Base-by-base conservation (phyloP, 1,140 invertebrate species). In the Eriocheir sinensis region DNA sequence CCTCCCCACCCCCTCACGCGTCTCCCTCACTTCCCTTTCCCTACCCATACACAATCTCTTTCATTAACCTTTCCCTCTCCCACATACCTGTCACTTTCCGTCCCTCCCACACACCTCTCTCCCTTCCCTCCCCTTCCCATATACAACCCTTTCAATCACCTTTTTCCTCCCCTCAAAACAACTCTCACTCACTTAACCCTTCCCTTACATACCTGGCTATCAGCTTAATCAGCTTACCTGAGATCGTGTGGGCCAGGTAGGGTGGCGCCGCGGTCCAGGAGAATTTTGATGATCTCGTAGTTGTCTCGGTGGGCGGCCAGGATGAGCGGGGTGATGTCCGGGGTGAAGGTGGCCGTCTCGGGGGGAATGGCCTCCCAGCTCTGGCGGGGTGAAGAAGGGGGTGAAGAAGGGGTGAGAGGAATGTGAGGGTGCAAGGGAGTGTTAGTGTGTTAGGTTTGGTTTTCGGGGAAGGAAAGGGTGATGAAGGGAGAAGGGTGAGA, bases 281-380 rank as follows among this genome's bases (percentile, higher is more conserved):
- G 97, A 95, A 99, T 98, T 97, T 99, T 99, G 96, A 99, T 99
- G 96, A 99, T 99, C 97, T 99, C 99, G 97, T 99, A 99, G 97
- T 99, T 99, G 97, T 99, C 99, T 94, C 98, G 97, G 97, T 99
- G 99, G 30, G 99, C 99, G 1, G 99, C 99, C 96, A 99, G 97
- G 96, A 99, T 99, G 92, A 99, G 97, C 4, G 99, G 99, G 0
- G 99, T 99, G 96, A 99, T 99, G 96, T 99, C 99, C 0, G 99
- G 98, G 0, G 99, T 99, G 97, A 99, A 99, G 0, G 98, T 99
- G 17, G 98, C 98, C 15, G 98, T 99, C 96, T 99, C 98, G 48
- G 98, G 98, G 48, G 98, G 98, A 38, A 98, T 97, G 30, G 98
- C 98, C 97, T 99, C 98, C 98, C 98, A 99, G 96, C 98, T 99